These are phyloP conservation scores for Eledona agricola DNA, from an alignment of 2,888 invertebrate species.

Conservation along the genomic window DNA sequence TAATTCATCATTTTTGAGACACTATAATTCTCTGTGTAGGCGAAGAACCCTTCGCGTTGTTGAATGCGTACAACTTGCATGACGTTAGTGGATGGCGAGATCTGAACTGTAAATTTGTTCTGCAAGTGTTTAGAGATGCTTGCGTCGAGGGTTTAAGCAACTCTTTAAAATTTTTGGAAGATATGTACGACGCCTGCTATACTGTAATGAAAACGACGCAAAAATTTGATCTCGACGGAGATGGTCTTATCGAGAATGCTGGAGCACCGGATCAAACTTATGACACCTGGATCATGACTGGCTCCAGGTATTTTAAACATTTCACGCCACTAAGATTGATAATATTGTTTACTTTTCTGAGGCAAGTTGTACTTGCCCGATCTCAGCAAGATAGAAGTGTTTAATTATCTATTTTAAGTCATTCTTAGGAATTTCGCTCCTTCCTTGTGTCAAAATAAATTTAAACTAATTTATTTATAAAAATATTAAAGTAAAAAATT, in stretches of 20 bases:
- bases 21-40: no score
- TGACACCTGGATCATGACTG: conserved; percentile 92
- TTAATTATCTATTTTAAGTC: no score
- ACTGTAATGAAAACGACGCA: conserved; percentile 72
- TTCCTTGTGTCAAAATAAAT: no score
- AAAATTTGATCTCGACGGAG: conserved; percentile 80
- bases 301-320: conserved; percentile 85
- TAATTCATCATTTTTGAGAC: not conserved
- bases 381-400: no score
- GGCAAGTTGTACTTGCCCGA: no score
- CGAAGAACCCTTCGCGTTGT: conserved; percentile 81
- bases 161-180: conserved; percentile 65
- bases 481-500: no score
- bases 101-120: conserved; percentile 89
- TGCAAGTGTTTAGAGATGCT: conserved; percentile 88
- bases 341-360: no score
- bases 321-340: no score
- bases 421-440: no score
- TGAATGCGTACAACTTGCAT: conserved; percentile 91
- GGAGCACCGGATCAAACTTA: conserved; percentile 92
- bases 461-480: no score
- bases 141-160: conserved; percentile 66
- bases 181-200: conserved; percentile 72
- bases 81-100: conserved; percentile 95
- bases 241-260: conserved; percentile 91